These are phyloP conservation scores for Resseliella maxima DNA, from an alignment of 2,888 invertebrate genomes.

Conservation along the genomic window DNA sequence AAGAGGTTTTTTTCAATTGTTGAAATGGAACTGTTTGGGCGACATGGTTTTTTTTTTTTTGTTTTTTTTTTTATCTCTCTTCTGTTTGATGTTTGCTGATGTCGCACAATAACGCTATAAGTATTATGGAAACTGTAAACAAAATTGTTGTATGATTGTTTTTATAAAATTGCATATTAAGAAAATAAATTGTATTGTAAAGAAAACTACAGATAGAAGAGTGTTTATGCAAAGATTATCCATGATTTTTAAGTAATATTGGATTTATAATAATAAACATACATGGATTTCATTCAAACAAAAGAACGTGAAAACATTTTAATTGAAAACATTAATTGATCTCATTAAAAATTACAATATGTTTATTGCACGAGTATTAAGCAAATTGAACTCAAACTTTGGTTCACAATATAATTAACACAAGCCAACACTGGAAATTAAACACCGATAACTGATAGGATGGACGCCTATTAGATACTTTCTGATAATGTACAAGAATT, in stretches of 20 bases:
- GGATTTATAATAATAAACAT: background rate
- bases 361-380: background rate
- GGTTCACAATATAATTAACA: background rate
- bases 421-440: constrained; percentile 17
- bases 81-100: background rate
- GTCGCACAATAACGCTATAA: background rate
- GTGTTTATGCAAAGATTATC: no score
- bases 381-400: background rate
- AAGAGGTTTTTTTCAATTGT: background rate
- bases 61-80: background rate
- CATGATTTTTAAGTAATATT: background rate
- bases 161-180: no score
- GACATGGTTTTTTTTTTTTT: background rate
- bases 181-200: no score
- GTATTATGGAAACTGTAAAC: background rate
- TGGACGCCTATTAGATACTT: no score
- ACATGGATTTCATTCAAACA: background rate
- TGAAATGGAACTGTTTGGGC: background rate
- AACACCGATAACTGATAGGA: no score
- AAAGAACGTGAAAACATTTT: background rate
- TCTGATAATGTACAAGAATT: no score
- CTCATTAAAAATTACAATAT: constrained; percentile 8
- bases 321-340: constrained; percentile 4
- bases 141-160: no score
- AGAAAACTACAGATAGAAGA: no score